Conservation (phyloP, 2,888 invertebrate species). For the Agrotis puta region DNA sequence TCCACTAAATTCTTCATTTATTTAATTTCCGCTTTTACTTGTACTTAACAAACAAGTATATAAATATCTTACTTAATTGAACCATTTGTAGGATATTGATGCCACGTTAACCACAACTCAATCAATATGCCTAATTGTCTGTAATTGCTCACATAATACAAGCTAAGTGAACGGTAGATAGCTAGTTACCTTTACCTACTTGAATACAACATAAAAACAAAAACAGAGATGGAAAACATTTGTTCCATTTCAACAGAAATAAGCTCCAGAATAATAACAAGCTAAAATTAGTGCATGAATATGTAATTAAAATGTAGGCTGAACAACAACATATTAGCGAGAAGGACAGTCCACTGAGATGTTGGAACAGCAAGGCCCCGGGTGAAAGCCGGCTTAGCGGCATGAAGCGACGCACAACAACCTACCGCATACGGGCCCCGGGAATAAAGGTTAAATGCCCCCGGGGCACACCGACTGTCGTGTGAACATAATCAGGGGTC, state of each 20-base stretch:
- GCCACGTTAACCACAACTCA: conserved; percentile 4
- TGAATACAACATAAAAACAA: background rate
- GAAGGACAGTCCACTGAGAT: conserved; percentile 47
- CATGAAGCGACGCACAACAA: conserved; percentile 35
- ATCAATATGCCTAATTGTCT: conserved; percentile 34
- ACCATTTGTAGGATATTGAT: conserved; percentile 6
- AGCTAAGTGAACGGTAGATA: conserved; percentile 15
- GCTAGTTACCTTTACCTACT: conserved; percentile 10
- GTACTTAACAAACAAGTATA: background rate
- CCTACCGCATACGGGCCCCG: conserved; percentile 32
- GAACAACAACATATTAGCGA: conserved; percentile 32
- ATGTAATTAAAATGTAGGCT: conserved; percentile 10
- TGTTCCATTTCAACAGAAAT: background rate
- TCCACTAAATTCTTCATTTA: too few species aligned
- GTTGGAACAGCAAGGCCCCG: conserved; percentile 42
- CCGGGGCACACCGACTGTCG: conserved; percentile 55
- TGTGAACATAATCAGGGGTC: conserved; percentile 66
- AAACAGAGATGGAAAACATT: conserved; percentile 2
- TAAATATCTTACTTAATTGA: conserved; percentile 8
- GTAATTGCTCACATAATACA: conserved; percentile 19
- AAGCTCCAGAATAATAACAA: conserved; percentile 2
- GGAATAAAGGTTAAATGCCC: conserved; percentile 62
- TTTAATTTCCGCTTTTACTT: background rate
- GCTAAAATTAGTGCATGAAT: conserved; percentile 23
- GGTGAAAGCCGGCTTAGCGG: conserved; percentile 61